Percentiles rank a stretch among this genome's conserved stretches.
These are phyloP conservation scores for Leptodactylus fallax DNA, from an alignment of 2,797 vertebrate genomes.

Conservation along the genomic window DNA sequence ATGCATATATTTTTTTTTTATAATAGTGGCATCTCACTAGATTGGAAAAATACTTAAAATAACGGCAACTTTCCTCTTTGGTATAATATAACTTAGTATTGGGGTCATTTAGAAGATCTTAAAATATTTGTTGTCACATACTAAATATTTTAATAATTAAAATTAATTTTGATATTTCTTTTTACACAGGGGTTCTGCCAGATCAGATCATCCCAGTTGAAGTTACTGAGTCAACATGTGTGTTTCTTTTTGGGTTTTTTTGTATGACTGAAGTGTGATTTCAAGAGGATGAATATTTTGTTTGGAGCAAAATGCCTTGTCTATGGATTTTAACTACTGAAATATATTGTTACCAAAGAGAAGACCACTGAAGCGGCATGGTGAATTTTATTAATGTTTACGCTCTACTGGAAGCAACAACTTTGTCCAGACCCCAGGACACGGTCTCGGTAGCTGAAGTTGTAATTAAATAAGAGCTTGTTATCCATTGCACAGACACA, in stretches of 20 bases:
- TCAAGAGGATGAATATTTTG: not conserved
- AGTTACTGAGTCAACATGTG: not conserved
- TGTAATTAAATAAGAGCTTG: slow-evolving; percentile 8
- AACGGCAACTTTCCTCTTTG: no score
- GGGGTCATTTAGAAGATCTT: not conserved
- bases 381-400: slow-evolving; percentile 31
- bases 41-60: no score
- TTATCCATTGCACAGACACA: not conserved
- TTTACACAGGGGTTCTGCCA: slow-evolving; percentile 39
- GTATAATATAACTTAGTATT: not conserved
- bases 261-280: not conserved
- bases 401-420: not conserved
- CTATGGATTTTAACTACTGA: slow-evolving; percentile 45
- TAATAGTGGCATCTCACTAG: no score
- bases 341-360: slow-evolving; percentile 42
- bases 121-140: not conserved
- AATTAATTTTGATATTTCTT: not conserved
- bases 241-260: not conserved
- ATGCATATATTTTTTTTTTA: no score
- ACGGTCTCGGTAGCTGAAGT: not conserved
- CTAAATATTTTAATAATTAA: not conserved
- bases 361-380: slow-evolving; percentile 12
- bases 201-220: slow-evolving; percentile 51
- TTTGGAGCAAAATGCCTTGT: slow-evolving; percentile 11
- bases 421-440: not conserved